Evolutionary conservation across 2,113 vertebrate genomes (phyloP), one percentile per base, ranked within the genome.

Genomic region (Coturnix japonica): DNA sequence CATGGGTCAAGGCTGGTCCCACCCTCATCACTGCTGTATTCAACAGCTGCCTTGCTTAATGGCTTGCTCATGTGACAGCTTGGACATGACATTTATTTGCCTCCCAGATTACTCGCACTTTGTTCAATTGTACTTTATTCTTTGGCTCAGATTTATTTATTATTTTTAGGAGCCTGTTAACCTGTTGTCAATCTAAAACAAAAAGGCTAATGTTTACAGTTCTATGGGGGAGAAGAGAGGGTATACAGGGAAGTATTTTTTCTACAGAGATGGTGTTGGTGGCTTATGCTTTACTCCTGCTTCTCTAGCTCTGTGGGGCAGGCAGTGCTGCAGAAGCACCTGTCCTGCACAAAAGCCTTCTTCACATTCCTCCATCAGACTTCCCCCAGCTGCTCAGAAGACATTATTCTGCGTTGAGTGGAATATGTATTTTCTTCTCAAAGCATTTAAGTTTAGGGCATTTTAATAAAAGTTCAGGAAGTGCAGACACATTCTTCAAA

Each of bases 201-300:
- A 87, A 59, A 90, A 70, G 3, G 13, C 26, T 73, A 37, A 21
- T 64, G 39, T 73, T 72, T 77, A 10, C 23, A 9, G 13, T 73
- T 54, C 37, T 54, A 28, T 5, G 2, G 8, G 9, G 4, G 76
- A 77, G 51, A 4, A 70, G 20, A 20, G 8, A 15, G 12, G 31
- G 39, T 3, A 8, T 11, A 10, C 13, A 5, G 35, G n/a, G 46
- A 57, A 83, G 25, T 31, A 13, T 4, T 7, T 49, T 6, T 26
- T 53, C 41, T 56, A 14, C 37, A 37, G 67, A 82, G 49, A 6
- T 67, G 1, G 0, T 31, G 56, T 26, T 47, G 2, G 0, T 1
- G 25, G 11, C 33, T 76, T 53, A 3, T 60, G 65, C 56, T 21
- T 44, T n/a, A 30, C 26, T 11, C 28, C 73, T 5, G 3, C 3